phyloP scores from a whole-genome alignment of 2,797 vertebrate species.

The Nothura maculosa region DNA sequence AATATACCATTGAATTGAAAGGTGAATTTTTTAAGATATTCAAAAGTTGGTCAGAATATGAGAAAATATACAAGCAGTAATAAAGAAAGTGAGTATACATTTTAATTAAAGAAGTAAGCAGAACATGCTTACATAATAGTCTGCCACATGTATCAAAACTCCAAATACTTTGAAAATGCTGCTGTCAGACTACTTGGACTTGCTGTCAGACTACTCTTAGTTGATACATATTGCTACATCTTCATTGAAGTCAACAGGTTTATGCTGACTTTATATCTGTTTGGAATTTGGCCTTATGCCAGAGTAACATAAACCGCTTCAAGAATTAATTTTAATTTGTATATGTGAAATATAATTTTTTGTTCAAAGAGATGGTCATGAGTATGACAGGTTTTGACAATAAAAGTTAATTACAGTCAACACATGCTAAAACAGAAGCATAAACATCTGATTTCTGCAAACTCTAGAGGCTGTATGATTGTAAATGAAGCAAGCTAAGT shows the following conservation, averaged over 20 bases:
- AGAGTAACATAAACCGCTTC: slow-evolving; percentile 18
- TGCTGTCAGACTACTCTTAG: not conserved
- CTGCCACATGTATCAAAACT: not conserved
- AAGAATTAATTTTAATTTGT: slow-evolving; percentile 37
- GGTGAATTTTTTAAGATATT: not conserved
- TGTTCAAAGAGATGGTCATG: slow-evolving; percentile 9
- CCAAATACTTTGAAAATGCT: not conserved
- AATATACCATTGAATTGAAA: not conserved
- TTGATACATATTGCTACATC: not conserved
- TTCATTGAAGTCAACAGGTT: not conserved
- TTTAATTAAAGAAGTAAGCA: not conserved
- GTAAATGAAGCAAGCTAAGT: slow-evolving; percentile 41
- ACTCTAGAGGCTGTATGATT: slow-evolving; percentile 10
- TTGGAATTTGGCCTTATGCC: not conserved
- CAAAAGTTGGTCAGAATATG: not conserved
- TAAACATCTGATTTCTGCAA: slow-evolving; percentile 44
- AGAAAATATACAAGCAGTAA: not conserved
- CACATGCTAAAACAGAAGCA: slow-evolving; percentile 29
- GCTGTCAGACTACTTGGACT: not conserved
- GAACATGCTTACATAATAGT: not conserved
- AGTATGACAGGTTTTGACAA: slow-evolving; percentile 48
- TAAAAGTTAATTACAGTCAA: slow-evolving; percentile 51
- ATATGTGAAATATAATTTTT: slow-evolving; percentile 22
- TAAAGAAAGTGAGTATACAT: not conserved
- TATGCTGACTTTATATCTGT: not conserved